Evolutionary conservation across 1,140 invertebrate genomes (phyloP), one percentile per base, ranked within the genome.

Genomic region (Anastrepha obliqua): DNA sequence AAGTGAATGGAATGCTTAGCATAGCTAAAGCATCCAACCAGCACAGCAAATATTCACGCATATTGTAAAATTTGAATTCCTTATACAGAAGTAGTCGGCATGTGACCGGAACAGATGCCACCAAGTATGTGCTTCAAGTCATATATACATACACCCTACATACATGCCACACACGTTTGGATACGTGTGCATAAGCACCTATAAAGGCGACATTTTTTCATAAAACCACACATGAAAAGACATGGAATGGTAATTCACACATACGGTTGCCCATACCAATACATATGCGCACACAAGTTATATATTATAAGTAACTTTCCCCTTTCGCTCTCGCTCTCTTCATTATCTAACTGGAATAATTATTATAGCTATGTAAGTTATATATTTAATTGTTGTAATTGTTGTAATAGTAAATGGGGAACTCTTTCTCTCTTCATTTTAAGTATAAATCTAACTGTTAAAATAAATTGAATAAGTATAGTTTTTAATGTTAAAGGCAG

Each of bases 51-150:
- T 55, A 51, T 0, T 3, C 47, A 78, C 44, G 42, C 44, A 78
- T 51, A 2, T 29, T 8, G 47, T 9, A 42, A 58, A 55, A 55
- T 13, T 51, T 51, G 70, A 55, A 51, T 51, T 78, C 44, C 70
- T 51, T n/a, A 7, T n/a, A 55, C 2, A 17, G 20, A 42, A 51
- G 70, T 9, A 51, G 44, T 11, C 44, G 3, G 74, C 55, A 47
- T 81, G 47, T 81, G 47, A 81, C 74, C 74, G 74, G 74, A 81
- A 81, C 74, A 81, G n/a, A 81, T 81, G 74, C n/a, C 51, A 81
- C 74, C 47, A 17, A 81, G 47, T 81, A n/a, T 47, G 44, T 29
- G 47, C n/a, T 67, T 67, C 20, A 29, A 39, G 29, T 1, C 9
- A 67, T 29, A 29, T 29, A 29, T 29, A 29, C 29, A 29, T 29